Base-by-base conservation (phyloP, 2,113 vertebrate species). In the Okapia johnstoni region DNA sequence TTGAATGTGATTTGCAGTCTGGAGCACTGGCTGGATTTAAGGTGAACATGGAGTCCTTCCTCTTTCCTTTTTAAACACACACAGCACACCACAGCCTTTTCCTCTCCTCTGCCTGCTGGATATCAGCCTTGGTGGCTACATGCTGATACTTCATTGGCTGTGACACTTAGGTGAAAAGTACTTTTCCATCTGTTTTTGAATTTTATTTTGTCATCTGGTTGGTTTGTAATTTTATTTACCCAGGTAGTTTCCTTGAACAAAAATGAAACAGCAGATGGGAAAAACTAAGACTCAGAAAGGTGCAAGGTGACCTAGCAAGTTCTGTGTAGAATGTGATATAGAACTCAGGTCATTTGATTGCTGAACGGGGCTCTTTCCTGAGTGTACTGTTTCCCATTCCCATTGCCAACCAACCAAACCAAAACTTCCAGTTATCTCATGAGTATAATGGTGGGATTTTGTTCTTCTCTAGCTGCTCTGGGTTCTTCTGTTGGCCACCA, bases 1-100 rank as follows among this genome's bases (percentile, higher is more conserved):
- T 99, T 0, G 99, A 99, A 97, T 99, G 99, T 0, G 99, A 99
- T 96, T 98, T 99, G 33, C 99, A 99, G 98, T 99, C 99, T 5
- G 99, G 99, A 93, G 99, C 99, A 11, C 98, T 99, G 36, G 99
- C 99, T 0, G 99, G 99, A 2, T 99, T 99, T 98, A 99, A 99
- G 99, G 99, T 99, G 52, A 95, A 89, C 43, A n/a, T 81, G 80
- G 87, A 46, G 36, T 48, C 1, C 25, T 16, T 6, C 0, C 33
- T 0, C 1, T 46, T 10, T 73, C 36, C 63, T 5, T 15, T 57
- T 40, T 11, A 70, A 81, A 73, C 7, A 80, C n/a, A 16, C 6
- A 1, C 13, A 57, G 2, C 25, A 5, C 25, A 54, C 2, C 66
- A 23, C n/a, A 70, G 2, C n/a, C 15, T 21, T 54, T 2, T 52